Base-by-base conservation (phyloP, 2,888 invertebrate species). In the Dicranocentrus wangi region DNA sequence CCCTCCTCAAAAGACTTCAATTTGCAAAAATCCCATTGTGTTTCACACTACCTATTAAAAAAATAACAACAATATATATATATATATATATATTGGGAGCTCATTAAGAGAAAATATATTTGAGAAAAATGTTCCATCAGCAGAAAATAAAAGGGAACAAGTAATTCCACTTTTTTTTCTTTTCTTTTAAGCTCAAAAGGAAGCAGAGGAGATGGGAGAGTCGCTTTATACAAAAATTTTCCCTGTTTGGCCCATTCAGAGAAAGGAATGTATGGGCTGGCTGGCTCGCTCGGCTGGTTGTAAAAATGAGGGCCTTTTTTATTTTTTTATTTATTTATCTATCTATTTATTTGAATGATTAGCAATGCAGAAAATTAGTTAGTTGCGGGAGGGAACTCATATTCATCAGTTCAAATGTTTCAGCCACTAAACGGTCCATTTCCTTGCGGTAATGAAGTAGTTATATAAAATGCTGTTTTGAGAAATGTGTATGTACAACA, bases 281-380 rank as follows among this genome's bases (percentile, higher is more conserved):
- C n/a, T n/a, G n/a, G n/a, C n/a, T n/a, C n/a, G n/a, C 19, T 17
- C n/a, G 17, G 17, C 28, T 63, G 32, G 1, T 2, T 63, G 15
- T n/a, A 60, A 60, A 71, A 58, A 71, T 32, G 43, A 71, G 42
- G 58, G n/a, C n/a, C n/a, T n/a, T n/a, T n/a, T n/a, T n/a, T n/a
- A n/a, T n/a, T n/a, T n/a, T n/a, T n/a, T n/a, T n/a, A n/a, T n/a
- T n/a, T n/a, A n/a, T n/a, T n/a, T n/a, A n/a, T n/a, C n/a, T n/a
- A 71, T 60, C 60, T 71, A 42, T 28, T 60, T 60, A 71, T 60
- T 60, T 60, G 60, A 15, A 27, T 42, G 47, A 43, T 72, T 72
- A 72, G 63, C 72, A 72, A 72, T 72, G 72, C 72, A 72, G 72
- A 72, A 72, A 72, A 72, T 72, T 63, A 51, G 72, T 72, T 63